Evolutionary conservation across 2,888 invertebrate species (phyloP).

Genomic region (Drosophila quinaria): DNA sequence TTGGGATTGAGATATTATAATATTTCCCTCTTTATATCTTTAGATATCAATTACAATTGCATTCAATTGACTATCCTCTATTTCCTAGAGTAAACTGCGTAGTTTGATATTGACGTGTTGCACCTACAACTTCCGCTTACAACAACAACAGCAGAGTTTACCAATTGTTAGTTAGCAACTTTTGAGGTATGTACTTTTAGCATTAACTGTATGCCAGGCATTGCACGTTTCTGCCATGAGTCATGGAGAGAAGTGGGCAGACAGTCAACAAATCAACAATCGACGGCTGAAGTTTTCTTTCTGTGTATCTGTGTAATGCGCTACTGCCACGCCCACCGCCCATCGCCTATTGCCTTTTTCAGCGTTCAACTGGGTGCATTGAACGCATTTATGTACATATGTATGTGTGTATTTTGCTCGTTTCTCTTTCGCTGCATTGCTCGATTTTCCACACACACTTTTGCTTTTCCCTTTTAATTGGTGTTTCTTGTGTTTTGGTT

Average conservation of each 20-base stretch:
- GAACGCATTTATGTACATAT: constrained; percentile 70
- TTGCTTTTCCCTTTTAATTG: constrained; percentile 74
- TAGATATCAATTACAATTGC: neutral
- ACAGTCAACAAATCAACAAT: constrained; percentile 12
- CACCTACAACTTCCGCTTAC: constrained; percentile 74
- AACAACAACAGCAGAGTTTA: constrained; percentile 24
- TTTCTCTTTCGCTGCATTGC: constrained; percentile 46
- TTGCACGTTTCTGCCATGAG: constrained; percentile 47
- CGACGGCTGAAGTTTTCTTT: constrained; percentile 31
- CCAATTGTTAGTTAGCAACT: constrained; percentile 27
- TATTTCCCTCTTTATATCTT: neutral
- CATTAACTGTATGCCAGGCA: constrained; percentile 42
- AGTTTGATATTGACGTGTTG: constrained; percentile 55
- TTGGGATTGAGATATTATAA: neutral
- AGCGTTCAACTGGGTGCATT: constrained; percentile 57
- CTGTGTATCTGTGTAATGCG: neutral
- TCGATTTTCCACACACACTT: constrained; percentile 62
- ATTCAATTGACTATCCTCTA: constrained; percentile 8
- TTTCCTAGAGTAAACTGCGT: constrained; percentile 19
- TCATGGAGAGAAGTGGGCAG: constrained; percentile 35
- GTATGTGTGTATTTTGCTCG: constrained; percentile 42
- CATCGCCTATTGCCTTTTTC: constrained; percentile 1
- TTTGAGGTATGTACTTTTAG: constrained; percentile 22
- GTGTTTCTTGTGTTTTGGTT: constrained; percentile 61
- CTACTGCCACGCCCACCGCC: constrained; percentile 37